Conservation (phyloP, 30 jellyfish, hydroid and myxozoan genomes). For the Aurelia sp. region DNA sequence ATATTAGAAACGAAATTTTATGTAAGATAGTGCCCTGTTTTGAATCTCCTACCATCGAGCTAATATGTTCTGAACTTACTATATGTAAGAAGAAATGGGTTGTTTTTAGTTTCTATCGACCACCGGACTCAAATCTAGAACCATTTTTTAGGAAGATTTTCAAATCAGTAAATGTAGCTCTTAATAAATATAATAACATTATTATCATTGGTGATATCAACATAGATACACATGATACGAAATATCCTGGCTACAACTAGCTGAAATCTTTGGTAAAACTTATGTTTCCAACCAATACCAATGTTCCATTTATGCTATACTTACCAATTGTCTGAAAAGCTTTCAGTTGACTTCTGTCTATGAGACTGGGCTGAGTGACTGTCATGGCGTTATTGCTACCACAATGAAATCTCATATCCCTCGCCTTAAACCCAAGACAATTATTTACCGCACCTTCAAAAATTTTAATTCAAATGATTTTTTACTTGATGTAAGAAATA, state of each 20-base stretch:
- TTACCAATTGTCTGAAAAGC: conserved; percentile 5
- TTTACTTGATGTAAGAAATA: not conserved
- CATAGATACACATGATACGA: conserved; percentile 21
- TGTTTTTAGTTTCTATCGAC: conserved; percentile 19
- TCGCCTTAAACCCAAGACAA: conserved; percentile 35
- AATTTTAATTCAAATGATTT: conserved; percentile 1
- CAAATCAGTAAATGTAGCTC: conserved; percentile 20
- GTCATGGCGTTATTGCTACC: not conserved
- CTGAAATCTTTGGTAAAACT: conserved; percentile 16
- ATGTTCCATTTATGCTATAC: conserved; percentile 16
- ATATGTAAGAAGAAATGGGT: conserved; percentile 34
- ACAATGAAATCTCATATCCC: conserved; percentile 16
- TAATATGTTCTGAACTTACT: conserved; percentile 25
- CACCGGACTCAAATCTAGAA: conserved; percentile 39
- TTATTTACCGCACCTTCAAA: conserved; percentile 10
- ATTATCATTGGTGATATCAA: conserved; percentile 36
- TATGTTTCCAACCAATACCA: conserved; percentile 1
- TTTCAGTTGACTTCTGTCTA: not conserved
- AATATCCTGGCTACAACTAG: conserved; percentile 24
- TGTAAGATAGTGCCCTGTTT: not conserved
- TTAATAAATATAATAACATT: conserved; percentile 29
- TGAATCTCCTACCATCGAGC: conserved; percentile 2
- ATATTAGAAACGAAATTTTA: conserved; percentile 20
- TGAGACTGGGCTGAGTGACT: conserved; percentile 48
- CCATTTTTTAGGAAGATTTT: not conserved